A percentile compares a stretch with the other conserved stretches of the same genome.
phyloP scores from a whole-genome alignment of 2,113 vertebrate genomes.

The Pituophis catenifer region DNA sequence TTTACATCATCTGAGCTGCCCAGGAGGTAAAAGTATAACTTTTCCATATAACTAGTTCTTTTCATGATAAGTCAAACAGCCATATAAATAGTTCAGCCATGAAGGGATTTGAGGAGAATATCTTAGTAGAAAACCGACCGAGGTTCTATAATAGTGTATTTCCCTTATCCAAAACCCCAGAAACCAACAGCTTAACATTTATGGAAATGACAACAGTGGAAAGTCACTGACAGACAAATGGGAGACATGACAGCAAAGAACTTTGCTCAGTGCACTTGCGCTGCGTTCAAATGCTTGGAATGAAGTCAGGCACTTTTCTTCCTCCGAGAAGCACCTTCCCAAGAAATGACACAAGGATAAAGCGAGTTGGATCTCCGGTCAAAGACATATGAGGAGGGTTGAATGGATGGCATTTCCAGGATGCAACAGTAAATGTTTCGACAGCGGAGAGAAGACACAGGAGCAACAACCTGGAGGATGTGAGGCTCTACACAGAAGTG shows the following conservation, averaged over 20 bases:
- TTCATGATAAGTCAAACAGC: constrained; percentile 81
- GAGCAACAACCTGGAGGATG: constrained; percentile 76
- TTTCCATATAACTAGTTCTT: constrained; percentile 87
- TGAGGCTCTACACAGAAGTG: constrained; percentile 89
- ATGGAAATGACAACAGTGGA: constrained; percentile 67
- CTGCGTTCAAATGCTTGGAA: constrained; percentile 66
- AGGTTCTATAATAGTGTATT: constrained; percentile 76
- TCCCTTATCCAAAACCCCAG: constrained; percentile 68
- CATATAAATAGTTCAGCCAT: constrained; percentile 73
- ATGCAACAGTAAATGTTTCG: constrained; percentile 58
- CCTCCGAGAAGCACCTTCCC: constrained; percentile 64
- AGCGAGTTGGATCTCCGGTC: constrained; percentile 60
- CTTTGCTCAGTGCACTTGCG: constrained; percentile 1
- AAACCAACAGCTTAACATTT: constrained; percentile 33
- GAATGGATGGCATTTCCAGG: constrained; percentile 62
- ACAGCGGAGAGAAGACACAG: constrained; percentile 79
- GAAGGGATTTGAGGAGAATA: constrained; percentile 55
- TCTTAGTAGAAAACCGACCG: constrained; percentile 70
- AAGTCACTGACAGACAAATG: constrained; percentile 30
- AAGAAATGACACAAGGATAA: constrained; percentile 51
- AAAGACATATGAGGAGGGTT: constrained; percentile 59
- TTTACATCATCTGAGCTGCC: constrained; percentile 98
- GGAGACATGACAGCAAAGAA: constrained; percentile 11
- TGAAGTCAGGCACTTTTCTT: constrained; percentile 86
- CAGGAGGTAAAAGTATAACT: constrained; percentile 80